Percentiles rank a stretch among this genome's conserved stretches.
Conservation (phyloP, 1,140 invertebrate genomes). For the Megathymus violae region DNA sequence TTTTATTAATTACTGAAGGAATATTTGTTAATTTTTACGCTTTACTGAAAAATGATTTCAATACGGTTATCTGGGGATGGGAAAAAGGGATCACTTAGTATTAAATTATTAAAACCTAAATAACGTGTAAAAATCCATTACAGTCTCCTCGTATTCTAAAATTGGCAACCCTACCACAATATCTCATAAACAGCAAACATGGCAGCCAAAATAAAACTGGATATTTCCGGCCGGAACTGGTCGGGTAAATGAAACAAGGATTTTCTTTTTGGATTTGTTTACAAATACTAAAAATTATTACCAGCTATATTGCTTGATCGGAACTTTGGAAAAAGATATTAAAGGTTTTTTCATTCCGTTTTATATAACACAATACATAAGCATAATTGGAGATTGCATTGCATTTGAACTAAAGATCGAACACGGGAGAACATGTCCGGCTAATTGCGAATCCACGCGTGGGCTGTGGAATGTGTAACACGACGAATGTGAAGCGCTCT, state of each 20-base stretch:
- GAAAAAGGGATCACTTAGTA: too few relatives aligned
- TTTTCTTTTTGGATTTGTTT: conserved; percentile 14
- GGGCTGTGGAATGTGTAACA: conserved; percentile 6
- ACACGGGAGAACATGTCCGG: conserved; percentile 11
- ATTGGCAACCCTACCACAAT: neutral
- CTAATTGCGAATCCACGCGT: conserved; percentile 9
- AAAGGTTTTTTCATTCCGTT: too few relatives aligned
- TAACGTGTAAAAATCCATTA: too few relatives aligned
- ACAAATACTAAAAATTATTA: neutral
- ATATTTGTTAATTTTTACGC: too few relatives aligned
- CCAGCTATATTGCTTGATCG: neutral
- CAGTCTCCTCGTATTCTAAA: too few relatives aligned
- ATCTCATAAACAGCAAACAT: conserved; percentile 7
- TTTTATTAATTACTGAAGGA: too few relatives aligned
- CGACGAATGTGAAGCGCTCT: neutral
- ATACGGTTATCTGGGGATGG: too few relatives aligned
- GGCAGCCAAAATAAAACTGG: conserved; percentile 5
- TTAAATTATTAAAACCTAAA: too few relatives aligned
- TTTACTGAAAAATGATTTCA: too few relatives aligned
- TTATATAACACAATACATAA: too few relatives aligned
- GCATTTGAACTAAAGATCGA: neutral
- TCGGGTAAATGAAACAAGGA: neutral
- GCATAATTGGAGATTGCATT: neutral
- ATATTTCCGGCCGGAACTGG: conserved; percentile 12
- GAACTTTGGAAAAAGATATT: neutral